Evolutionary conservation across 53 echinoderm and acorn worm species (phyloP), one percentile per base, ranked within the genome.

Genomic region (Hippasteria phrygiana): DNA sequence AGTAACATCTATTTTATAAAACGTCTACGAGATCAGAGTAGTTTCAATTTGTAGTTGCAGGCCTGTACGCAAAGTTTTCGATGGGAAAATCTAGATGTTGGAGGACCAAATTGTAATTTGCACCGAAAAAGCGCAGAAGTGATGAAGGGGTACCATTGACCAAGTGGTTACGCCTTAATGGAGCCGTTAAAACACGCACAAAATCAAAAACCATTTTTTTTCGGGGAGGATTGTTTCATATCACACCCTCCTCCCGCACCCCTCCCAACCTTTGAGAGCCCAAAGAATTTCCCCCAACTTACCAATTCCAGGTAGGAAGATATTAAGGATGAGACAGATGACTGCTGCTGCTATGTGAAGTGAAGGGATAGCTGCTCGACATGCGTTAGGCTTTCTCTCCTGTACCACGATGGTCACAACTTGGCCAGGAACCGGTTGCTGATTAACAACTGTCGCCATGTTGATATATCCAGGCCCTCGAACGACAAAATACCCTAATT

Each of bases 231-330:
- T 13, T 76, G 9, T 50, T 32, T 5, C 75, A 46, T 22, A 22
- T 43, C 24, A 2, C n/a, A 18, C 26, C 40, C 43, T 47, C 29
- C 22, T 3, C 43, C 74, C 74, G 38, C 42, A 36, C 42, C 73
- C 75, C 75, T 28, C 77, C 20, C 55, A 4, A 50, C 22, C 55
- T 11, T n/a, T n/a, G n/a, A n/a, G n/a, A n/a, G n/a, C n/a, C n/a
- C n/a, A n/a, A n/a, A n/a, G n/a, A n/a, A n/a, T n/a, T n/a, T n/a
- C n/a, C n/a, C n/a, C 36, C 33, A 24, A 77, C 92, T 86, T 54
- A 94, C 94, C 94, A 1, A 94, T 71, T 70, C 94, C 94, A 20
- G 94, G 94, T 8, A 94, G 46, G 53, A 91, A 92, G 59, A 94
- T 92, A 51, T 94, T 94, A 28, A 91, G 51, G 22, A 94, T 85